Evolutionary conservation across 1,140 invertebrate genomes (phyloP).

Genomic region (Heliconius hewitsoni): DNA sequence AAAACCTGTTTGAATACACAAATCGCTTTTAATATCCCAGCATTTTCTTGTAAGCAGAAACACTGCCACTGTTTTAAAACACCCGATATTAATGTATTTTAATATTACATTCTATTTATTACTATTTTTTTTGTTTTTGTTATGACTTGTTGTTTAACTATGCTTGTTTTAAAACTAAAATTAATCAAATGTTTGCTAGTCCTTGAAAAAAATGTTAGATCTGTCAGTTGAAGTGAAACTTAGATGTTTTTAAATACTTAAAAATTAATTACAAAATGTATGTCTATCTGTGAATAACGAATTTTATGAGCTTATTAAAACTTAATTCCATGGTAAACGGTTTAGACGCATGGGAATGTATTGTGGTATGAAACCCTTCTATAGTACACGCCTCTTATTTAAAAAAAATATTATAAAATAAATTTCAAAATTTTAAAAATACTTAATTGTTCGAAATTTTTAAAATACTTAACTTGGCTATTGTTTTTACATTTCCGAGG

Average conservation of each 20-base stretch:
- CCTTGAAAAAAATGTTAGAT: slow-evolving; percentile 60
- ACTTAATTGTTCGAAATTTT: background rate
- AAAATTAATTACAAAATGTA: slow-evolving; percentile 59
- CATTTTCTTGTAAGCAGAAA: slow-evolving; percentile 34
- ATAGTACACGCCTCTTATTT: slow-evolving; percentile 55
- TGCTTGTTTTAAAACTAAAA: slow-evolving; percentile 56
- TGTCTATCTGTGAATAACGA: slow-evolving; percentile 73
- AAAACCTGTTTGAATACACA: slow-evolving; percentile 18
- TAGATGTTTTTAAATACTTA: slow-evolving; percentile 64
- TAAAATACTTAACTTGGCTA: background rate
- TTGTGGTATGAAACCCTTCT: slow-evolving; percentile 41
- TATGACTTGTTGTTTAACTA: slow-evolving; percentile 59
- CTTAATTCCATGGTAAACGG: slow-evolving; percentile 66
- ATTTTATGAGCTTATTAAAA: slow-evolving; percentile 80
- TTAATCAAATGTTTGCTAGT: slow-evolving; percentile 66
- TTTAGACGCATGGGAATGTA: slow-evolving; percentile 3
- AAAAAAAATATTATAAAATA: background rate
- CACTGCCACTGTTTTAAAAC: slow-evolving; percentile 57
- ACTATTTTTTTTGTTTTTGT: slow-evolving; percentile 61
- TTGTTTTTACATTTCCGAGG: slow-evolving; percentile 13
- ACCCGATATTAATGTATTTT: slow-evolving; percentile 44
- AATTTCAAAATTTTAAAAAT: background rate
- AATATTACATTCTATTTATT: slow-evolving; percentile 51
- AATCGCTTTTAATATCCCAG: slow-evolving; percentile 29
- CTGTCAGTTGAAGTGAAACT: slow-evolving; percentile 62